Conservation (phyloP, 2,113 vertebrate species). For the Scalopus aquaticus region DNA sequence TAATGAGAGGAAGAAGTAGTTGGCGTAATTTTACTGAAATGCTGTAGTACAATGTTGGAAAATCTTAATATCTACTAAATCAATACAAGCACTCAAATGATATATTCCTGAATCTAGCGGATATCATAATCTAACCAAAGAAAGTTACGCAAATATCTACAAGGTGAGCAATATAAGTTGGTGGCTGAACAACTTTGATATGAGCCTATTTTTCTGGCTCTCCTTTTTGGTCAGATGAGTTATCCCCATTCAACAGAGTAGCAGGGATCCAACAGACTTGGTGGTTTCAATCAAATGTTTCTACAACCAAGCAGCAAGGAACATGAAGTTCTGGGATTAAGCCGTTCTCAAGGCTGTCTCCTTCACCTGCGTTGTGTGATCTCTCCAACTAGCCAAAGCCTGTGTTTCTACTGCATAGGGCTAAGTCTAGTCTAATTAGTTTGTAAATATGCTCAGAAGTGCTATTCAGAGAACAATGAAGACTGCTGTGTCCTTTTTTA, state of each 20-base stretch:
- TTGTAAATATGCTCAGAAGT: neutral
- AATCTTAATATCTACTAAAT: neutral
- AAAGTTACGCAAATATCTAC: neutral
- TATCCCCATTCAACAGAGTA: neutral
- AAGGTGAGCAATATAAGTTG: neutral
- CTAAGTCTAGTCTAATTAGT: neutral
- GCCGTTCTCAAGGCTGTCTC: neutral
- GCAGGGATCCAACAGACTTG: neutral
- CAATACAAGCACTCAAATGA: conserved; percentile 3
- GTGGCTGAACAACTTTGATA: conserved; percentile 32
- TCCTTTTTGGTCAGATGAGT: neutral
- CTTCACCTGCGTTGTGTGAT: neutral
- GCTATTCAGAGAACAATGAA: neutral
- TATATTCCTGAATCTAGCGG: neutral
- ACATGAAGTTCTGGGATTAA: neutral
- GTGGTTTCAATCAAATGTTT: neutral
- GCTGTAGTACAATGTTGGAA: neutral
- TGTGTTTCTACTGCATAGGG: neutral
- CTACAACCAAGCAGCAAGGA: neutral
- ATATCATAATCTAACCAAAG: neutral
- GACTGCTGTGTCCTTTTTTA: neutral
- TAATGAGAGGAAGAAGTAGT: neutral
- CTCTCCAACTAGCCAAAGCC: neutral
- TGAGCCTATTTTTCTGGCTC: neutral
- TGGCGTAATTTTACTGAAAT: neutral